phyloP scores from a whole-genome alignment of 1,140 invertebrate species.

The Phortica variegata region DNA sequence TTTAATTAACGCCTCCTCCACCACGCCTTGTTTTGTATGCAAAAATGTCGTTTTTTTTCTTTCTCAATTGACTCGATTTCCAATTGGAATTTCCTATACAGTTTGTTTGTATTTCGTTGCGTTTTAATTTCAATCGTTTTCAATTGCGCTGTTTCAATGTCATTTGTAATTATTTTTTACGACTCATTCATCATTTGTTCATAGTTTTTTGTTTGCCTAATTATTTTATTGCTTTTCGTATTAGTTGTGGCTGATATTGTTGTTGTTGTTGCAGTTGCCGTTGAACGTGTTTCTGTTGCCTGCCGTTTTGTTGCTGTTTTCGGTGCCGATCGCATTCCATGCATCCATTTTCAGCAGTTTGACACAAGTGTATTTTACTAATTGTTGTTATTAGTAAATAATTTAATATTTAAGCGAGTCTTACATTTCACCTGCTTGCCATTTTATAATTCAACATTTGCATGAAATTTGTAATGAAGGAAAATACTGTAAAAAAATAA shows the following conservation, averaged over 20 bases:
- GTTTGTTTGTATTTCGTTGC: conserved; percentile 5
- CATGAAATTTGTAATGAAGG: conserved; percentile 12
- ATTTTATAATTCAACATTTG: conserved; percentile 23
- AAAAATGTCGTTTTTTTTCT: not conserved
- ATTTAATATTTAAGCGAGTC: conserved; percentile 2
- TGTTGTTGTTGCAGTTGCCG: conserved; percentile 15
- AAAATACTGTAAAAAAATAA: not conserved
- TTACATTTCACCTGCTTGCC: conserved; percentile 18
- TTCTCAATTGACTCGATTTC: not conserved
- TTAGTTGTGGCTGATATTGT: conserved; percentile 3
- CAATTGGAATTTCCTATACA: not conserved
- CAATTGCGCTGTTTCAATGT: conserved; percentile 17
- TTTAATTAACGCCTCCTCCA: not conserved
- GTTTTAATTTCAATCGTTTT: conserved; percentile 2
- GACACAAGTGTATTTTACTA: not conserved
- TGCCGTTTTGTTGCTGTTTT: conserved; percentile 8
- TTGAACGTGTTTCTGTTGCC: conserved; percentile 10
- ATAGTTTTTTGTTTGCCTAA: conserved; percentile 5
- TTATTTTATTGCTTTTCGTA: conserved; percentile 10
- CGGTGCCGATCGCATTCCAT: conserved; percentile 8
- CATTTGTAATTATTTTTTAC: conserved; percentile 16
- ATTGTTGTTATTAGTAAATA: conserved; percentile 6
- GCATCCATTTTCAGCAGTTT: conserved; percentile 21
- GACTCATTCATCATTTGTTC: conserved; percentile 1
- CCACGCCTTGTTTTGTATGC: too few species aligned